These are phyloP conservation scores for Elaphurus davidianus DNA, from an alignment of 2,113 vertebrate genomes.

Conservation along the genomic window DNA sequence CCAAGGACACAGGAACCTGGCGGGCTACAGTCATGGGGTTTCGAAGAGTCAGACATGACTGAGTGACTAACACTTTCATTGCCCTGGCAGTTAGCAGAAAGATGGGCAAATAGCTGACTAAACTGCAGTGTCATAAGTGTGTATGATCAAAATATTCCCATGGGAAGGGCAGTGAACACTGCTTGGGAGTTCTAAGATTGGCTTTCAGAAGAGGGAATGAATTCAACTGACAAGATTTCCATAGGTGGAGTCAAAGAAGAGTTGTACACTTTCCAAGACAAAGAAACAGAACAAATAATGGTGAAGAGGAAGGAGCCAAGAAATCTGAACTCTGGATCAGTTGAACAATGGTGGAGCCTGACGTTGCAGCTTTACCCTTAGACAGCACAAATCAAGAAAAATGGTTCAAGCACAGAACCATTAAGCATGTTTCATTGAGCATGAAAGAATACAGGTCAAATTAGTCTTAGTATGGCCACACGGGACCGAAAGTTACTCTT, in stretches of 20 bases:
- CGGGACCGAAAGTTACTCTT: background rate
- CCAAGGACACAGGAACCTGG: background rate
- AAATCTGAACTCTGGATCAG: background rate
- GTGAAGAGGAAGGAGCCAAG: background rate
- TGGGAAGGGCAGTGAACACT: background rate
- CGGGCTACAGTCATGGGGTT: background rate
- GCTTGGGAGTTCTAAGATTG: background rate
- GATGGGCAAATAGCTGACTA: background rate
- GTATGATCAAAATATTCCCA: background rate
- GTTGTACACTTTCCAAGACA: background rate
- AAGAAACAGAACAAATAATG: background rate
- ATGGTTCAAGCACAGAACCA: background rate
- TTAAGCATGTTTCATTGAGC: background rate
- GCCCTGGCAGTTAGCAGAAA: background rate
- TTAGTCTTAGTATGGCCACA: background rate
- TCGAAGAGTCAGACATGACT: background rate
- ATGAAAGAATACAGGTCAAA: background rate
- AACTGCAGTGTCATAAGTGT: no score
- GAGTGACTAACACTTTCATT: background rate
- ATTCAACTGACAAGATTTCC: background rate
- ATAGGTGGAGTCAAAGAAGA: background rate
- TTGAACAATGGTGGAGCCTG: background rate
- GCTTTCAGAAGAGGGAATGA: background rate
- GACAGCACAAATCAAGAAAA: background rate
- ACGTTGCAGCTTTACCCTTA: background rate